Evolutionary conservation across 2,113 vertebrate species (phyloP).

Genomic region (Solea solea): DNA sequence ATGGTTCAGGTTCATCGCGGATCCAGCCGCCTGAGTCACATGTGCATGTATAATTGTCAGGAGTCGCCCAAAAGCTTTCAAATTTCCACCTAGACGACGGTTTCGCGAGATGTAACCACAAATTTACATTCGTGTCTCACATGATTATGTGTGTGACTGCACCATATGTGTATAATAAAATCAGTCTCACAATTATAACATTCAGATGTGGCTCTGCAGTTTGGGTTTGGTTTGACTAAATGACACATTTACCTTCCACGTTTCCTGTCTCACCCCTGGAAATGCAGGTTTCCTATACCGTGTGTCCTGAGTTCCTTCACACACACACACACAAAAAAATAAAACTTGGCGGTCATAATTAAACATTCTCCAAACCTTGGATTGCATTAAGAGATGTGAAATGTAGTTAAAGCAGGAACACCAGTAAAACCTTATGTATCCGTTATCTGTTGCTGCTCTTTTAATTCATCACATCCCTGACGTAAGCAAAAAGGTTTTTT

Average conservation of each 20-base stretch:
- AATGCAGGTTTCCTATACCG: slow-evolving; percentile 36
- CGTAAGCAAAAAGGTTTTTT: no score
- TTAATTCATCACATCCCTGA: no score
- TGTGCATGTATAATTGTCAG: slow-evolving; percentile 56
- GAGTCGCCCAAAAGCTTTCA: slow-evolving; percentile 14
- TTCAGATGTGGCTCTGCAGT: slow-evolving; percentile 23
- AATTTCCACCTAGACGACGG: slow-evolving; percentile 33
- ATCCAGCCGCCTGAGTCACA: slow-evolving; percentile 33
- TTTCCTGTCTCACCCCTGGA: slow-evolving; percentile 23
- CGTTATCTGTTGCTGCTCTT: no score
- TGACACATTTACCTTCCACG: slow-evolving; percentile 26
- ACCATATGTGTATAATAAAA: slow-evolving; percentile 22
- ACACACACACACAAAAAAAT: neutral
- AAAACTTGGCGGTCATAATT: no score
- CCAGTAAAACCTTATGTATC: no score
- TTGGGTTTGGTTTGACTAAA: slow-evolving; percentile 33
- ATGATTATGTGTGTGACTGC: slow-evolving; percentile 1
- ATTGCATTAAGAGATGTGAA: no score
- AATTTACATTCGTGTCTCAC: slow-evolving; percentile 14
- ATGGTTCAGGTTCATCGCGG: slow-evolving; percentile 15
- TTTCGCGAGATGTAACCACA: slow-evolving; percentile 25
- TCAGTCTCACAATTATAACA: slow-evolving; percentile 18
- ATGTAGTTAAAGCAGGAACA: no score
- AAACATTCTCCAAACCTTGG: no score
- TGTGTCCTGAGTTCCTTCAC: no score